These are phyloP conservation scores for Erannis defoliaria DNA, from an alignment of 2,888 invertebrate genomes.

Conservation along the genomic window DNA sequence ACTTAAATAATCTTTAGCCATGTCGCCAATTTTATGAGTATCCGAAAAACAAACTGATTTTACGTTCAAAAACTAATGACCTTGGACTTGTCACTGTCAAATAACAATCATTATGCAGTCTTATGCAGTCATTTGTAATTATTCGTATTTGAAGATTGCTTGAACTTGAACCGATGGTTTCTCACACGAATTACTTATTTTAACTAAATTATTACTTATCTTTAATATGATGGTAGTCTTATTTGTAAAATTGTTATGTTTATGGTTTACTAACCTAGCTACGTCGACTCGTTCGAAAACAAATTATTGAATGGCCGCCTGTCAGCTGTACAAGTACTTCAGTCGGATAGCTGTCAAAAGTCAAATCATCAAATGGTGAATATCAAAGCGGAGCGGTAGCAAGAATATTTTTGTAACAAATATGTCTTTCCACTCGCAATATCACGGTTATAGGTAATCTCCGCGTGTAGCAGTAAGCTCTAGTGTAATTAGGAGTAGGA, in stretches of 20 bases:
- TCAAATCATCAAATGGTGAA: constrained; percentile 61
- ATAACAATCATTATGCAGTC: no score
- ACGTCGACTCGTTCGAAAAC: neutral
- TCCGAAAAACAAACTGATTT: neutral
- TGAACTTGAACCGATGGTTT: no score
- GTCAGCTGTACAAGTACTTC: constrained; percentile 66
- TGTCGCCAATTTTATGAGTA: neutral
- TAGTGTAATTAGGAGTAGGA: constrained; percentile 58
- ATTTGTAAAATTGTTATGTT: no score
- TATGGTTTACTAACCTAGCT: neutral
- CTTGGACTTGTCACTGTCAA: constrained; percentile 1
- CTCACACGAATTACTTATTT: no score
- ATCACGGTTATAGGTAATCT: constrained; percentile 77
- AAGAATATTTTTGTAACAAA: constrained; percentile 73
- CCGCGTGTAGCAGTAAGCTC: constrained; percentile 60
- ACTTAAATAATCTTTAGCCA: no score
- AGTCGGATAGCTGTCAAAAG: constrained; percentile 62
- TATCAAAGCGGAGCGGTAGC: constrained; percentile 78
- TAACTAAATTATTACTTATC: no score
- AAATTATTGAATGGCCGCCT: constrained; percentile 57
- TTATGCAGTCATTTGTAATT: no score
- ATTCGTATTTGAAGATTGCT: no score
- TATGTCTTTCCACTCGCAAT: constrained; percentile 79
- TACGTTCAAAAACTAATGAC: constrained; percentile 4
- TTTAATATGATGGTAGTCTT: no score